A percentile compares a stretch with the other conserved stretches of the same genome.
These are phyloP conservation scores for Bombus turneri DNA, from an alignment of 1,140 invertebrate species.

Conservation along the genomic window DNA sequence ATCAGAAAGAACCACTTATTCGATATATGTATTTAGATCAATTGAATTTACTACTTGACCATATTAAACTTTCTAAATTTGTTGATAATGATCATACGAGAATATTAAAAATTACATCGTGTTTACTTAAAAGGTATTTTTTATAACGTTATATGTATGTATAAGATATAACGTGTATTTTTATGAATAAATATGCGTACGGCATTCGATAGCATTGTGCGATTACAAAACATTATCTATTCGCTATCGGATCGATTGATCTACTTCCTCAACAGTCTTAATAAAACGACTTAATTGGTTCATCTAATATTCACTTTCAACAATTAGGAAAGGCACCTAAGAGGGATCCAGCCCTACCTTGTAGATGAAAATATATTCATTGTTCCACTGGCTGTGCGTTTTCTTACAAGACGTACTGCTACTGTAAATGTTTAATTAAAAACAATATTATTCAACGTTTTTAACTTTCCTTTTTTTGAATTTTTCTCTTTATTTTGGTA, in stretches of 20 bases:
- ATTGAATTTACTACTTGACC: slow-evolving; percentile 7
- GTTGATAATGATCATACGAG: neutral
- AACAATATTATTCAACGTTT: slow-evolving; percentile 7
- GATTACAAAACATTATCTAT: slow-evolving; percentile 44
- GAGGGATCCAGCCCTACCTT: slow-evolving; percentile 78
- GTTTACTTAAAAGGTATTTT: slow-evolving; percentile 29
- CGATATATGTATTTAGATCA: slow-evolving; percentile 13
- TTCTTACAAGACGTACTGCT: slow-evolving; percentile 87
- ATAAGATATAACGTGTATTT: slow-evolving; percentile 42
- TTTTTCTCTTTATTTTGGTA: neutral
- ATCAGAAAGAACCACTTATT: neutral
- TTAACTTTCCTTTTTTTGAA: neutral
- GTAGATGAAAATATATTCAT: slow-evolving; percentile 87
- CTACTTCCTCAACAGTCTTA: slow-evolving; percentile 28
- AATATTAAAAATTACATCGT: neutral
- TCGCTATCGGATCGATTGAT: slow-evolving; percentile 46
- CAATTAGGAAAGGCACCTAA: slow-evolving; percentile 75
- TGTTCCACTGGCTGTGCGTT: slow-evolving; percentile 87
- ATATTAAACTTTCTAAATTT: neutral
- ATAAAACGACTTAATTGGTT: slow-evolving; percentile 58
- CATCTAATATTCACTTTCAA: slow-evolving; percentile 66
- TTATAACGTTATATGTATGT: slow-evolving; percentile 30
- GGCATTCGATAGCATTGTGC: slow-evolving; percentile 55
- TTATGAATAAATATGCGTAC: slow-evolving; percentile 51
- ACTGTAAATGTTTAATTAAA: slow-evolving; percentile 83